These are phyloP conservation scores for Agrochola macilenta DNA, from an alignment of 2,888 invertebrate genomes.

Conservation along the genomic window DNA sequence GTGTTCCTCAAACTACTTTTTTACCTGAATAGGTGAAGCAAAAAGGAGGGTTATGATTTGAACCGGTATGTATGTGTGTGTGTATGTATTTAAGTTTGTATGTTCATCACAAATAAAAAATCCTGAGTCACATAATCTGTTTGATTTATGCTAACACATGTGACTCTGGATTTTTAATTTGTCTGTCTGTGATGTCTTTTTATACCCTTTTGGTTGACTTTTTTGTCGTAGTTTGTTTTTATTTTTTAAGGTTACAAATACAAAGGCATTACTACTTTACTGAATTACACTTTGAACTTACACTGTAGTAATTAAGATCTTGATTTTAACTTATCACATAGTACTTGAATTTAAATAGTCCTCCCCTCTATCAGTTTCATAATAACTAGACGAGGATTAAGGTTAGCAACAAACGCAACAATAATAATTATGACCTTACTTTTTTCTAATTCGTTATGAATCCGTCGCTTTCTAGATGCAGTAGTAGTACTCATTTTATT, in stretches of 20 bases:
- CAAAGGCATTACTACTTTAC: neutral
- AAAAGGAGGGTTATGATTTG: no score
- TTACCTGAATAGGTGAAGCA: no score
- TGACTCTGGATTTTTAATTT: no score
- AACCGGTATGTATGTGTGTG: no score
- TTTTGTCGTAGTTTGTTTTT: no score
- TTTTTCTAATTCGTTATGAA: constrained; percentile 46
- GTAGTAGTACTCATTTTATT: constrained; percentile 40
- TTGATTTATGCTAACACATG: no score
- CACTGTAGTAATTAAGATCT: neutral
- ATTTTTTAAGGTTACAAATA: constrained; percentile 18
- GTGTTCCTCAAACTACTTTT: neutral
- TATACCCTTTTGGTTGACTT: no score
- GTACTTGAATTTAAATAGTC: neutral
- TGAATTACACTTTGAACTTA: neutral
- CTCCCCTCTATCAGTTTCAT: neutral
- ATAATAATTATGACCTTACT: constrained; percentile 53
- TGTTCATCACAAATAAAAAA: no score
- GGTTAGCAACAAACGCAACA: neutral
- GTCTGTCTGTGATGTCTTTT: no score
- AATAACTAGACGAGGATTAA: neutral
- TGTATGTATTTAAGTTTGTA: no score
- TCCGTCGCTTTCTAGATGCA: constrained; percentile 68
- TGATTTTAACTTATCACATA: neutral
- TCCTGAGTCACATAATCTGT: no score